These are phyloP conservation scores for Synergus laeviventris DNA, from an alignment of 2,888 invertebrate species.

Conservation along the genomic window DNA sequence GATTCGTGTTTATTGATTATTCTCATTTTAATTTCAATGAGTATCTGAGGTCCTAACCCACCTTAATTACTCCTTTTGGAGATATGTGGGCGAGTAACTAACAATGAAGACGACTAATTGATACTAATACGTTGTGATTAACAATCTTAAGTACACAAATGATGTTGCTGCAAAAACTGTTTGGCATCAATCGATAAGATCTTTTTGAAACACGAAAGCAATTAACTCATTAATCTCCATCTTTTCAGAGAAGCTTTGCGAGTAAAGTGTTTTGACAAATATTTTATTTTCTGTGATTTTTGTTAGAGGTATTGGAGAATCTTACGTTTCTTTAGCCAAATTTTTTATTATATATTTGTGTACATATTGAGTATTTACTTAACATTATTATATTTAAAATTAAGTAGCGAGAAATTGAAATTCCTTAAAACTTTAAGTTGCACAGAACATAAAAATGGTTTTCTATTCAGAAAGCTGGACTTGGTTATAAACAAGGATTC, in stretches of 20 bases:
- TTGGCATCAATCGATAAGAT: constrained; percentile 38
- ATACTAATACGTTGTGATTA: constrained; percentile 39
- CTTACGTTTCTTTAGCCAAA: neutral
- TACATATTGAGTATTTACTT: neutral
- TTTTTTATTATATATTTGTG: constrained; percentile 13
- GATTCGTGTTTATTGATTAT: neutral
- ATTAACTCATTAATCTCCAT: constrained; percentile 37
- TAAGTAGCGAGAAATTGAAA: neutral
- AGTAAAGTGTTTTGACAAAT: constrained; percentile 10
- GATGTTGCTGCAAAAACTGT: constrained; percentile 19
- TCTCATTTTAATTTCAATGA: too few relatives aligned
- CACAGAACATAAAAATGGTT: neutral
- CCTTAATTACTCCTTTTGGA: constrained; percentile 34
- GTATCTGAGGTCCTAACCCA: constrained; percentile 12
- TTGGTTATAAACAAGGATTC: neutral
- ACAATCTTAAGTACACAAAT: constrained; percentile 32
- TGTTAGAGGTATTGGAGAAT: neutral
- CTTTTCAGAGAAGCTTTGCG: constrained; percentile 9
- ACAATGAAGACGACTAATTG: constrained; percentile 39
- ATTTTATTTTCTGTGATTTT: constrained; percentile 27
- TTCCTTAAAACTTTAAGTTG: neutral
- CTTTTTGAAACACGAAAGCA: constrained; percentile 37
- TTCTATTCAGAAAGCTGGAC: neutral
- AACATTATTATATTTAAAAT: neutral
- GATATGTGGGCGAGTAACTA: constrained; percentile 39